Conservation (phyloP, 2,888 invertebrate species). For the Himalopsyche anomala region DNA sequence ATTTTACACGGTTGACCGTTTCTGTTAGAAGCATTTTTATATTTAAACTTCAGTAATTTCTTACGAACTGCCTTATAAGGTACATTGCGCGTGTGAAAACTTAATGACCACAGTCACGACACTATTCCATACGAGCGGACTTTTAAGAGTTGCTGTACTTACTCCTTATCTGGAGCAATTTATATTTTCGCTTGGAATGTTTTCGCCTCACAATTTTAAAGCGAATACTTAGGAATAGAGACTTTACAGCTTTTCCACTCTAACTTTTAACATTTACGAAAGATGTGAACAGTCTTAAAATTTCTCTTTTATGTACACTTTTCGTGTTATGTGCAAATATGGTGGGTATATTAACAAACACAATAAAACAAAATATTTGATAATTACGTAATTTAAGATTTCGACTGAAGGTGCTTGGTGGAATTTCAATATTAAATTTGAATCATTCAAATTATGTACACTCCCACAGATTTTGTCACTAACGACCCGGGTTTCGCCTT, state of each 20-base stretch:
- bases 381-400: too few relatives aligned
- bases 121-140: conserved; percentile 45
- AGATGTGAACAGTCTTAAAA: background rate
- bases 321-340: too few relatives aligned
- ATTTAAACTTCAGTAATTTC: background rate
- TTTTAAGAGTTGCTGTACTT: conserved; percentile 45
- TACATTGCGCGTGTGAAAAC: conserved; percentile 46
- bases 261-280: background rate
- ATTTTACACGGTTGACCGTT: too few relatives aligned
- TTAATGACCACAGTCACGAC: conserved; percentile 55
- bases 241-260: background rate
- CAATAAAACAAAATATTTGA: too few relatives aligned
- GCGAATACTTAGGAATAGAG: background rate
- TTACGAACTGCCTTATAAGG: background rate
- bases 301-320: too few relatives aligned
- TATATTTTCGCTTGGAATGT: conserved; percentile 54
- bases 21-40: too few relatives aligned
- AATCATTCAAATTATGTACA: too few relatives aligned
- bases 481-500: too few relatives aligned
- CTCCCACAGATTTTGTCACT: too few relatives aligned
- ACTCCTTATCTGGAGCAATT: conserved; percentile 49
- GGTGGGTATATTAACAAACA: too few relatives aligned
- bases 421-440: too few relatives aligned
- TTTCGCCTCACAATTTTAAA: conserved; percentile 29
- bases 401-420: too few relatives aligned